Base-by-base conservation (phyloP, 2,797 vertebrate genomes). In the Sebastes hopkinsi region DNA sequence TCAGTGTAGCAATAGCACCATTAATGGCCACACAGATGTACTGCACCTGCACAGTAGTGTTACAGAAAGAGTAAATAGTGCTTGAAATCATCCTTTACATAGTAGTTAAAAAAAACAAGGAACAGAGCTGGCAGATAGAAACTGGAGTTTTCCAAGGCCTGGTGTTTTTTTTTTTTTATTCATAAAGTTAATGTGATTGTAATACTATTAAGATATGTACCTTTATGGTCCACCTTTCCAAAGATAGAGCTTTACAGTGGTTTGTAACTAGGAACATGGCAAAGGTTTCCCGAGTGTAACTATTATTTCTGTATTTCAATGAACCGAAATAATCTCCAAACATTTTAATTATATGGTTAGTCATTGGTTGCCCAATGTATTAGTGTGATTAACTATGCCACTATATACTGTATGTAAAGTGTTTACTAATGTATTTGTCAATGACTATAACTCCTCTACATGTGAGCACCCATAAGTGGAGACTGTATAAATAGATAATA, bases 41-140 rank as follows among this genome's bases (percentile, higher is more conserved):
- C 85, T 91, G 74, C 83, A 77, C 2, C 85, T 92, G 76, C 83
- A 77, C 2, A 20, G 25, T 6, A 2, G 12, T n/a, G 18, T 29
- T 9, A 14, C 1, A 29, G 1, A 23, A 4, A 13, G 3, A 30
- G 10, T 3, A 36, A 56, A 64, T 13, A 27, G 13, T 22, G 27
- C 0, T 54, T 69, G n/a, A 22, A n/a, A 52, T 79, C 16, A 27
- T 67, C 61, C 20, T 29, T 10, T 65, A 27, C 25, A 68, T 50
- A 14, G 13, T 10, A n/a, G n/a, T n/a, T 2, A 32, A 10, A 34
- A 32, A 34, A 82, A 59, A 55, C 1, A 62, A 60, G 5, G 8
- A 46, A 8, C 6, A 55, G 27, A 30, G 20, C 5, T 34, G 12
- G 10, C 5, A 72, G 38, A 60, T 13, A 42, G 5, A 67, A 10